Evolutionary conservation across 2,888 invertebrate species (phyloP).

Genomic region (Antheraea yamamai): DNA sequence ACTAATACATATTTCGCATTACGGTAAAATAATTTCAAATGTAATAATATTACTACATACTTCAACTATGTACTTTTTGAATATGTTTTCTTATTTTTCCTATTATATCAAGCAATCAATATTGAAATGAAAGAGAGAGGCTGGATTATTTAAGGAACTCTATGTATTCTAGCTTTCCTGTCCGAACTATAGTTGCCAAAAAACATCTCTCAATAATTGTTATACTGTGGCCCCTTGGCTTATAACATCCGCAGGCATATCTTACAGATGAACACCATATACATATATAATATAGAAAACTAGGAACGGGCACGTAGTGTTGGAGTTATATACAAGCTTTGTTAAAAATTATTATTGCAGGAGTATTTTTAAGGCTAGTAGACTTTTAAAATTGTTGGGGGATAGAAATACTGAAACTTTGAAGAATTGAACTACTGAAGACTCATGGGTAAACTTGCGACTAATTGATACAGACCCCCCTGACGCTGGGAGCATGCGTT

Average conservation of each 20-base stretch:
- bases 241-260: too few species aligned
- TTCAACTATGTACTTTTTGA: background rate
- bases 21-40: background rate
- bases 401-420: background rate
- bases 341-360: background rate
- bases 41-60: background rate
- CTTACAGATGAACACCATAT: too few species aligned
- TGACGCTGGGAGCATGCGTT: conserved; percentile 88
- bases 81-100: too few species aligned
- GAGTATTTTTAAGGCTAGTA: background rate
- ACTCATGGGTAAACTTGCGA: too few species aligned
- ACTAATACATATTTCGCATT: background rate
- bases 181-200: background rate
- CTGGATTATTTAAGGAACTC: background rate
- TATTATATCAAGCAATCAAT: background rate
- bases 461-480: conserved; percentile 61
- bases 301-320: background rate
- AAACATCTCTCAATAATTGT: background rate
- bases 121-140: background rate
- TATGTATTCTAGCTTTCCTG: background rate
- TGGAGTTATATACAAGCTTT: background rate
- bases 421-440: too few species aligned
- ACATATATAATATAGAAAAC: too few species aligned
- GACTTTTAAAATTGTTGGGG: background rate
- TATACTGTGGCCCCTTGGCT: too few species aligned